Conservation (phyloP, 2,797 vertebrate genomes). For the Mycteria americana region DNA sequence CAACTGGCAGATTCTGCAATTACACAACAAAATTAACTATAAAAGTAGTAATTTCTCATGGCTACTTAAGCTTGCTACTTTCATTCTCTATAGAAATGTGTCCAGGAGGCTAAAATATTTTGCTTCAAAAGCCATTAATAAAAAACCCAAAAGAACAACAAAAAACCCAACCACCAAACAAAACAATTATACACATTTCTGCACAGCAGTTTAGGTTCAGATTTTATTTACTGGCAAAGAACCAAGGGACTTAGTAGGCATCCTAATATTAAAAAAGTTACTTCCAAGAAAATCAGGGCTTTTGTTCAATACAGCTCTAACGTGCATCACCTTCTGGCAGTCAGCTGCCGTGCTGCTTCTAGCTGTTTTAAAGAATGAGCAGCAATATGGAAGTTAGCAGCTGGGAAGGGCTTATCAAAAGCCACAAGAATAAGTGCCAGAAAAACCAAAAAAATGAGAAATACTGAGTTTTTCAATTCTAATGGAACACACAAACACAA, state of each 20-base stretch:
- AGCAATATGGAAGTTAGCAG: not conserved
- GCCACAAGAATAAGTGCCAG: not conserved
- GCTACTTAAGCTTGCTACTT: not conserved
- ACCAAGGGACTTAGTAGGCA: not conserved
- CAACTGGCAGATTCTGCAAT: not conserved
- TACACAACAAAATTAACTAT: not conserved
- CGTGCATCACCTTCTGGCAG: not conserved
- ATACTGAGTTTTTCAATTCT: not conserved
- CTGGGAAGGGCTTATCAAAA: slow-evolving; percentile 23
- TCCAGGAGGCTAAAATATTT: not conserved
- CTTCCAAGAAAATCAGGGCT: not conserved
- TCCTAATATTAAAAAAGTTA: not conserved
- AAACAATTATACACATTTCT: not conserved
- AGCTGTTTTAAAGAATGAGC: not conserved
- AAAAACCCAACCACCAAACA: not conserved
- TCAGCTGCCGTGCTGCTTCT: not conserved
- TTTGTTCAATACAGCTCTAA: not conserved
- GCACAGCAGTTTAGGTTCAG: not conserved
- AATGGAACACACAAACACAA: not conserved
- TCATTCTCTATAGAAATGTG: not conserved
- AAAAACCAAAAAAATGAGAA: not conserved
- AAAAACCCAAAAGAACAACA: not conserved
- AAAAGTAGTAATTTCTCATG: not conserved
- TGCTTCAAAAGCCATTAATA: not conserved
- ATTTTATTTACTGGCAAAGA: not conserved